Evolutionary conservation across 2,888 invertebrate genomes (phyloP).

Genomic region (Cistogaster globosa): DNA sequence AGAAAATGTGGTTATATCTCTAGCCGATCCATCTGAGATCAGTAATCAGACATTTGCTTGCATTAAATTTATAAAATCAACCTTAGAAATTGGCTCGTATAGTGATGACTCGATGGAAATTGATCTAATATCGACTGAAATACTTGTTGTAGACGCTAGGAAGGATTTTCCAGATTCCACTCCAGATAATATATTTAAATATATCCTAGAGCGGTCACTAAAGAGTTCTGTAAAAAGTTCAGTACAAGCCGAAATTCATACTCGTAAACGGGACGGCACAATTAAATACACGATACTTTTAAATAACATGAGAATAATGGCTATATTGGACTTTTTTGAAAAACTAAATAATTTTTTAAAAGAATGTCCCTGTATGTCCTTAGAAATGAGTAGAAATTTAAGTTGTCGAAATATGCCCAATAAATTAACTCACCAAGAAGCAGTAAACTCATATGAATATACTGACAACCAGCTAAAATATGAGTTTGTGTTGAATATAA

Average conservation of each 20-base stretch:
- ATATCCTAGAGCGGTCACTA: conserved; percentile 91
- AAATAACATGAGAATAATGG: conserved; percentile 97
- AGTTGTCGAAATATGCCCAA: background rate
- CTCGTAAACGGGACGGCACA: conserved; percentile 87
- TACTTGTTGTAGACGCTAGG: conserved; percentile 81
- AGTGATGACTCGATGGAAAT: conserved; percentile 96
- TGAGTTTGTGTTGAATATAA: conserved; percentile 96
- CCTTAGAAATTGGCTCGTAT: conserved; percentile 91
- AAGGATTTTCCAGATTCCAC: conserved; percentile 64
- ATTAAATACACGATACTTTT: conserved; percentile 93
- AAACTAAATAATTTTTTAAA: conserved; percentile 91
- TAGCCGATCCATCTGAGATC: conserved; percentile 74
- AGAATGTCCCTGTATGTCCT: conserved; percentile 78
- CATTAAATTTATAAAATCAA: conserved; percentile 95
- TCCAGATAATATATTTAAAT: conserved; percentile 91
- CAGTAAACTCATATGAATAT: background rate
- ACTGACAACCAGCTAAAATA: conserved; percentile 78
- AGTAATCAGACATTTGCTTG: conserved; percentile 87
- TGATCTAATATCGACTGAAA: conserved; percentile 94
- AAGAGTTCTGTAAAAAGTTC: conserved; percentile 80
- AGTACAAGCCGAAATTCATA: conserved; percentile 90
- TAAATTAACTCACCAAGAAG: background rate
- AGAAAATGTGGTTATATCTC: conserved; percentile 91
- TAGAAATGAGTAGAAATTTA: conserved; percentile 36
- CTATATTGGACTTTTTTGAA: conserved; percentile 97